phyloP scores from a whole-genome alignment of 2,113 vertebrate species.

The Pollachius pollachius region DNA sequence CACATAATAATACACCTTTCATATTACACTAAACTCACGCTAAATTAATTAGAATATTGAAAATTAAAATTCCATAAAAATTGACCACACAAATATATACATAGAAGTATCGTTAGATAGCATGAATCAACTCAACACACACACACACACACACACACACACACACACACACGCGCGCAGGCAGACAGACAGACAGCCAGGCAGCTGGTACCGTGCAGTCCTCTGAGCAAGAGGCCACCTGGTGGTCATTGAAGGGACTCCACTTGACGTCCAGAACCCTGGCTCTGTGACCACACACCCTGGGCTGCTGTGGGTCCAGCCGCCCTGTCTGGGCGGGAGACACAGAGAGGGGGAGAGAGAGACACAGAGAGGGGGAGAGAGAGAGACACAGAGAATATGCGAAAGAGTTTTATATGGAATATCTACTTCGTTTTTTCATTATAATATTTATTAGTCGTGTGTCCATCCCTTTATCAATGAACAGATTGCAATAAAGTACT shows the following conservation, averaged over 20 bases:
- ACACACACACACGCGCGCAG: neutral
- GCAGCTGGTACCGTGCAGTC: slow-evolving; percentile 79
- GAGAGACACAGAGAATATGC: neutral
- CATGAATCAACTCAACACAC: neutral
- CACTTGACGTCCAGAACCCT: slow-evolving; percentile 91
- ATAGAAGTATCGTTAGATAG: too few relatives aligned
- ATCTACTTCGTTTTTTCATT: too few relatives aligned
- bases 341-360: neutral
- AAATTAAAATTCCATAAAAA: too few relatives aligned
- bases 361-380: neutral
- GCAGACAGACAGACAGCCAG: too few relatives aligned
- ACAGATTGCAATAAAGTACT: too few relatives aligned
- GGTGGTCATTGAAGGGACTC: slow-evolving; percentile 91
- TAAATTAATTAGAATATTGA: too few relatives aligned
- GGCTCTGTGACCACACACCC: slow-evolving; percentile 85
- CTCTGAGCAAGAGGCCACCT: slow-evolving; percentile 93
- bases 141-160: slow-evolving; percentile 9
- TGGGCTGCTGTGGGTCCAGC: slow-evolving; percentile 85
- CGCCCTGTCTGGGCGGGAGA: slow-evolving; percentile 80
- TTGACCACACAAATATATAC: too few relatives aligned
- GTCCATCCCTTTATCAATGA: too few relatives aligned
- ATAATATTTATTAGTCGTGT: too few relatives aligned
- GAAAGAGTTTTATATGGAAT: too few relatives aligned
- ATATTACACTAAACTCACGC: too few relatives aligned
- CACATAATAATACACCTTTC: neutral